A percentile compares a stretch with the other conserved stretches of the same genome.
Conservation (phyloP, 1,140 invertebrate species). For the Amyelois transitella region DNA sequence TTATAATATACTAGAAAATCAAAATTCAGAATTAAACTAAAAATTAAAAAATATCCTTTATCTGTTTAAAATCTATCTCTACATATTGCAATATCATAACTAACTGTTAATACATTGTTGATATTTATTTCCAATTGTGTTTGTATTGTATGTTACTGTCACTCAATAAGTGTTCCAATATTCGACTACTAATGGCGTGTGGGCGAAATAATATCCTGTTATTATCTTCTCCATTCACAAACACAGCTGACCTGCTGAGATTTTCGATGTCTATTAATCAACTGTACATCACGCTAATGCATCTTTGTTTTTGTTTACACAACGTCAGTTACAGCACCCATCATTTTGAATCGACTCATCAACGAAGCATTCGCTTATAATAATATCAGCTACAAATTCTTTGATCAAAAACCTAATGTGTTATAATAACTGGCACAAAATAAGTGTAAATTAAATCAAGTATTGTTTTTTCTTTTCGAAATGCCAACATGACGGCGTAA, state of each 20-base stretch:
- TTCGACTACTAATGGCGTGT: conserved; percentile 9
- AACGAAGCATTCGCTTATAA: background rate
- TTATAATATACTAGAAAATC: no score
- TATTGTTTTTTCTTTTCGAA: conserved; percentile 7
- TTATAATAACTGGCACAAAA: conserved; percentile 11
- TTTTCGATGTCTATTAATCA: conserved; percentile 28
- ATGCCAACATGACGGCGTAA: conserved; percentile 11
- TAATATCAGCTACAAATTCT: background rate
- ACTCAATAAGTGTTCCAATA: background rate
- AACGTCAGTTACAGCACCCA: conserved; percentile 10
- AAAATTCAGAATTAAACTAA: no score
- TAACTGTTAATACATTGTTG: background rate
- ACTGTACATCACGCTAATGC: conserved; percentile 24
- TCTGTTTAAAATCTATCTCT: no score
- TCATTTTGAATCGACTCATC: background rate
- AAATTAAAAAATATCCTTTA: no score
- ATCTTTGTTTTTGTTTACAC: conserved; percentile 31
- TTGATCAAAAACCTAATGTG: conserved; percentile 3
- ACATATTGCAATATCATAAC: no score
- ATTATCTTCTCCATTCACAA: conserved; percentile 21
- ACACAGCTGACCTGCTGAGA: conserved; percentile 13
- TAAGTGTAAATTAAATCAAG: conserved; percentile 7
- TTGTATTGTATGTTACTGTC: background rate
- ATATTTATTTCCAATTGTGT: background rate
- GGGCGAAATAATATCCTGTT: conserved; percentile 20